Percentiles rank a stretch among this genome's conserved stretches.
phyloP scores from a whole-genome alignment of 2,888 invertebrate genomes.

The Anticlea derivata region DNA sequence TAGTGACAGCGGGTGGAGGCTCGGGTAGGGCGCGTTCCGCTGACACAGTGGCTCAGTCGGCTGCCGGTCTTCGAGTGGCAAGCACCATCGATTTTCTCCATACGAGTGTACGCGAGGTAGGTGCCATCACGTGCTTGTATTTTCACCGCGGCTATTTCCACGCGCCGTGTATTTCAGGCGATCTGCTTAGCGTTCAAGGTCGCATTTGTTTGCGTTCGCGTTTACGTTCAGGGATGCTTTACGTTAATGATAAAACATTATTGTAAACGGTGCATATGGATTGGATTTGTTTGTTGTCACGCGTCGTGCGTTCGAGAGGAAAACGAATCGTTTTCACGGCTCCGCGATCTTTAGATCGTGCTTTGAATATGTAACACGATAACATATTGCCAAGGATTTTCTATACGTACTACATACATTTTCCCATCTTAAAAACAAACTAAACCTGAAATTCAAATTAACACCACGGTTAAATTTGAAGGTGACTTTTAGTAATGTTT shows the following conservation, averaged over 20 bases:
- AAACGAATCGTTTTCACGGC: slow-evolving; percentile 71
- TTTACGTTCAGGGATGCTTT: slow-evolving; percentile 55
- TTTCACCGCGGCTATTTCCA: slow-evolving; percentile 79
- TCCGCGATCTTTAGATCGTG: slow-evolving; percentile 57
- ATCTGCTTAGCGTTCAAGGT: slow-evolving; percentile 80
- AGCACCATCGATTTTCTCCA: slow-evolving; percentile 81
- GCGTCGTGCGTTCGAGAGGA: slow-evolving; percentile 51
- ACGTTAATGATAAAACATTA: slow-evolving; percentile 54
- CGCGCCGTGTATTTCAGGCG: slow-evolving; percentile 76
- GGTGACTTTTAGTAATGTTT: slow-evolving; percentile 30
- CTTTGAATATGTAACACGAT: slow-evolving; percentile 64
- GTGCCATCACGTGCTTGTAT: slow-evolving; percentile 79
- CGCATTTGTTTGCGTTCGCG: slow-evolving; percentile 75
- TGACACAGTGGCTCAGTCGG: slow-evolving; percentile 85
- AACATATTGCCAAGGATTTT: slow-evolving; percentile 48
- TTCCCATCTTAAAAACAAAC: background rate
- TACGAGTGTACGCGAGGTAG: slow-evolving; percentile 76
- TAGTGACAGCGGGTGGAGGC: slow-evolving; percentile 68
- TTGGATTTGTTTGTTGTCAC: slow-evolving; percentile 51
- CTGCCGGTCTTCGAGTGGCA: slow-evolving; percentile 80
- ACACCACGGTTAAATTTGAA: slow-evolving; percentile 22
- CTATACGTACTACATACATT: background rate
- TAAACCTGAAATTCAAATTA: too few species aligned
- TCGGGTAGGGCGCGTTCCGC: slow-evolving; percentile 79
- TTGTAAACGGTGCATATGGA: slow-evolving; percentile 46